Base-by-base conservation (phyloP, 2,888 invertebrate species). In the Acrobasis suavella region DNA sequence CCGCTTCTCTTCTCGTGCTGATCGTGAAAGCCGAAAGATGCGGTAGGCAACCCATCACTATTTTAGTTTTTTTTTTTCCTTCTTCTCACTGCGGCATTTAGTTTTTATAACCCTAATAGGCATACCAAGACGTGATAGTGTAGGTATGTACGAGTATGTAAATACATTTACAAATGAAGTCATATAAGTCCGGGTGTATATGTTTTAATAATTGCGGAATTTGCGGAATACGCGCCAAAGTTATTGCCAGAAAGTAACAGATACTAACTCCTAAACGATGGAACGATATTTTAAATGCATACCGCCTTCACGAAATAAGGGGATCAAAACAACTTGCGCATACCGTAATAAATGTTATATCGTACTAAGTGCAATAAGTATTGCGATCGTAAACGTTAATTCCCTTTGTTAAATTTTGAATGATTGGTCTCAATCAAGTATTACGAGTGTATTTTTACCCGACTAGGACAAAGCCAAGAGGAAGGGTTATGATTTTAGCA, bases 281-380 rank as follows among this genome's bases (percentile, higher is more conserved):
- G 46, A 42, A 42, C 42, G 42, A 42, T 12, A 42, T 42, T 42
- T 42, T 42, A 12, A 42, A 46, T 46, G 46, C 46, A 46, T 46
- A 12, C 14, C n/a, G 12, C 5, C n/a, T 46, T 46, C 46, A 14
- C n/a, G n/a, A 46, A 46, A 46, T 46, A 46, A 46, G 46, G 46
- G n/a, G 46, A 46, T 46, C 10, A 46, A 46, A 46, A n/a, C 46
- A n/a, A n/a, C 32, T 2, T n/a, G n/a, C n/a, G 46, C 46, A n/a
- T 46, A n/a, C 46, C 46, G 46, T n/a, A 14, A 46, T 46, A 46
- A 46, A 46, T 46, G 46, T 46, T n/a, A 46, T 46, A 46, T 46
- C 46, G 46, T n/a, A 12, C 46, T 46, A n/a, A 46, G 46, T 46
- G 46, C 46, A 46, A 32, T 32, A 32, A 32, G 46, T 7, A 46